Evolutionary conservation across 1,140 invertebrate genomes (phyloP), one percentile per base, ranked within the genome.

Genomic region (Heliothis subflexa): DNA sequence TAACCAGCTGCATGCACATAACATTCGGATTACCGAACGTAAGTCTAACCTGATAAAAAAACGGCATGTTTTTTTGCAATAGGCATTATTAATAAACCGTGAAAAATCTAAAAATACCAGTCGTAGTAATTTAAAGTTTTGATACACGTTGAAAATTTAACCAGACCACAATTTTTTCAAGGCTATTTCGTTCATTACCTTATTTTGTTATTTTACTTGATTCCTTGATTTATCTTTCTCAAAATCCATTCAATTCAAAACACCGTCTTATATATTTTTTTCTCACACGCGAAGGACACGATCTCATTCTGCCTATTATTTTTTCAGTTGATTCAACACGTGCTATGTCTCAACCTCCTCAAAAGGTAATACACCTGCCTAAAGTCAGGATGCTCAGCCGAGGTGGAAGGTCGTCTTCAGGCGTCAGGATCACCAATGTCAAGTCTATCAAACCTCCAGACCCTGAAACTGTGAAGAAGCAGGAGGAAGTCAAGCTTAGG

Each of bases 401-500:
- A 0, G 86, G 86, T 0, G 74, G 78, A 12, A 75, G 84, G 0
- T 45, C 81, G 1, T 49, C 85, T 0, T 78, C 87, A 0, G 82
- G 85, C 1, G 84, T 93, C 14, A 86, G 88, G 70, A 93, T 94
- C 61, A 92, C 93, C 11, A 92, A 92, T 71, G 87, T 94, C 13
- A 92, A 91, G 78, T 88, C 91, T 0, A 90, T 93, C 25, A 91
- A 88, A 55, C 90, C 88, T 4, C 86, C 92, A 0, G 89, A 93
- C 52, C 87, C 91, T 16, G 88, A 89, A 0, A 71, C 81, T 0
- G 72, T 87, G 9, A 93, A 91, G 83, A 93, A 93, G 74, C 89
- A 89, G 54, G 92, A 94, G 61, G 91, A 94, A n/a, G 91, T 91
- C 2, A 86, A 82, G n/a, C 86, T 95, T 3, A 88, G 94, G 25